Base-by-base conservation (phyloP, 2,797 vertebrate genomes). In the Streptopelia turtur region DNA sequence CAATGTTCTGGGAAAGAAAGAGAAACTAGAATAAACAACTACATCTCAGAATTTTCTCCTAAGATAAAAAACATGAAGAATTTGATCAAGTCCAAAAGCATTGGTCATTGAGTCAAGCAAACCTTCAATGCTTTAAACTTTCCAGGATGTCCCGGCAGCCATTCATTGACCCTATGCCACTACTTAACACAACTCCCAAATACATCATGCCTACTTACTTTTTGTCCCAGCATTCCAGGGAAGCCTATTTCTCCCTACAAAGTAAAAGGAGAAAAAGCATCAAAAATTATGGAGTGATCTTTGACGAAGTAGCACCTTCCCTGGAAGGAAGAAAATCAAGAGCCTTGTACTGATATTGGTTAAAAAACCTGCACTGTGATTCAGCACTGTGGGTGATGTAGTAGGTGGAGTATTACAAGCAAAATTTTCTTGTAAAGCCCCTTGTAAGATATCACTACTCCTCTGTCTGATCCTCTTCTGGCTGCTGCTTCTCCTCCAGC, bases 181-280 rank as follows among this genome's bases (percentile, higher is more conserved):
- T 35, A 60, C 22, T 83, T 64, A 65, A 39, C 39, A 14, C 39
- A 39, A 24, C 9, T 69, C 21, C 55, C 27, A 41, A 41, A 1
- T 4, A 18, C 9, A 41, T 35, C 25, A 50, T 1, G 1, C 21
- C 10, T 65, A 97, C 98, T 98, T 95, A 99, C 99, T 97, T 99
- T 99, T 96, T 99, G 99, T 90, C 99, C 99, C 92, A 99, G 98
- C 99, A 99, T 99, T 97, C 99, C 99, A 89, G 99, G 98, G 91
- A 99, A 98, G 75, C 99, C 99, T 95, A 98, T 99, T 83, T 97
- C 98, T 74, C 99, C 99, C 99, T 99, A 96, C 30, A 93, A 97
- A 98, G 45, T 88, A 31, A 96, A 96, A 96, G 24, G 74, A 92
- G 12, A 85, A 80, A 95, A 71, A 79, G 1, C 2, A 50, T 94